phyloP scores from a whole-genome alignment of 2,797 vertebrate genomes.

The Linurgus olivaceus region DNA sequence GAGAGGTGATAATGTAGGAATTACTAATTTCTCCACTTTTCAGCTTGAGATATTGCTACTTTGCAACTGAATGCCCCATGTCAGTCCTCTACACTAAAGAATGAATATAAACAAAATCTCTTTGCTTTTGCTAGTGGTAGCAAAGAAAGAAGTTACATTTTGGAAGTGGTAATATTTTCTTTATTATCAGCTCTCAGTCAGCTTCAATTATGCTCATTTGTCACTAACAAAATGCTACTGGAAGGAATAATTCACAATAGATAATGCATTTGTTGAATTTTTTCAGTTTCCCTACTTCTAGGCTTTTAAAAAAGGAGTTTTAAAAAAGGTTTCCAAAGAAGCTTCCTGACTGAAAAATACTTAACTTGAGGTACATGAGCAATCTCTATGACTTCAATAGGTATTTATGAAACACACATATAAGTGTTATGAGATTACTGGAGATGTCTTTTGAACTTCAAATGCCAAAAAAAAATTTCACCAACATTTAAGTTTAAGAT shows the following conservation, averaged over 20 bases:
- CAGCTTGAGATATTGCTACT: not conserved
- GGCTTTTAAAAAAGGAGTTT: not conserved
- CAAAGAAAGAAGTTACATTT: not conserved
- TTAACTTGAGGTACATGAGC: not conserved
- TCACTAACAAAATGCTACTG: not conserved
- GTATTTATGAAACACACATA: not conserved
- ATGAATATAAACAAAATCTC: not conserved
- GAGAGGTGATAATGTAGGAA: not conserved
- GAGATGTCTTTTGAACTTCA: not conserved
- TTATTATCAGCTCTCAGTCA: not conserved
- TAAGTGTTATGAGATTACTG: not conserved
- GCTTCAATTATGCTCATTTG: conserved; percentile 3
- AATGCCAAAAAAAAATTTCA: not conserved
- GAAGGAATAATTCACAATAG: conserved; percentile 9
- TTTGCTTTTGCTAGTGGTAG: not conserved
- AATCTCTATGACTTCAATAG: not conserved
- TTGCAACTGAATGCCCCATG: not conserved
- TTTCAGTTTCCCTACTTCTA: not conserved
- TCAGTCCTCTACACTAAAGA: accelerated
- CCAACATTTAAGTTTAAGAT: not conserved
- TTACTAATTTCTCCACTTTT: not conserved
- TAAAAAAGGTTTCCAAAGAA: not conserved
- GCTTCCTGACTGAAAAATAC: not conserved
- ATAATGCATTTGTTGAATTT: not conserved
- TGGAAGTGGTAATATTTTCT: not conserved